Base-by-base conservation (phyloP, 2,113 vertebrate genomes). In the Nothocercus julius region DNA sequence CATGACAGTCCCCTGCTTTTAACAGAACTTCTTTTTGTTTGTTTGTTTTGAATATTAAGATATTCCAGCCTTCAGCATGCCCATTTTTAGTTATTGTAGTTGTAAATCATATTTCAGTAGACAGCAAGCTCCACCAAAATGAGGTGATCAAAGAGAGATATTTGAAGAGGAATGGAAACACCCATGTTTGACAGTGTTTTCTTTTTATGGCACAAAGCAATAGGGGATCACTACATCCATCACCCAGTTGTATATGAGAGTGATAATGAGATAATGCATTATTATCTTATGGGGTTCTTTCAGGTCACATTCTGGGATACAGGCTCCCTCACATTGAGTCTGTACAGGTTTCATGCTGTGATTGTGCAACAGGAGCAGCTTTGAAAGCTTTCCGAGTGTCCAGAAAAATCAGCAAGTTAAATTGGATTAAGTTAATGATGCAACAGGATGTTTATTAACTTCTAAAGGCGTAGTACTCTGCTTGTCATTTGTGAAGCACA, bases 121-220 rank as follows among this genome's bases (percentile, higher is more conserved):
- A 82, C 68, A 6, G 6, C 15, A 64, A 67, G 79, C 47, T 54
- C 24, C 66, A 59, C 20, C 1, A 34, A 86, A 70, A 44, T 44
- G 1, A n/a, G 1, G 38, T 7, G 0, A 58, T 75, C 70, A 9
- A 5, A 63, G 51, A 70, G 45, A 66, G 15, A 20, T 54, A 18
- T 27, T 64, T 40, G 47, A 9, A 51, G 10, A 28, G 0, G 0
- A 78, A 30, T 44, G 49, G 32, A 69, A 85, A 85, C 13, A 47
- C 8, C 4, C 42, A 8, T 34, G 19, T 25, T 92, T 34, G 36
- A 49, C 30, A 27, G 22, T 7, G 30, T 53, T 80, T 58, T 17
- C 15, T 22, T 86, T 92, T 95, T 40, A 28, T n/a, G 30, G 54
- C 36, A 67, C 28, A 49, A 59, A 77, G 63, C 76, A 88, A n/a